These are phyloP conservation scores for Leucoraja erinaceus DNA, from an alignment of 2,113 vertebrate genomes.

Conservation along the genomic window DNA sequence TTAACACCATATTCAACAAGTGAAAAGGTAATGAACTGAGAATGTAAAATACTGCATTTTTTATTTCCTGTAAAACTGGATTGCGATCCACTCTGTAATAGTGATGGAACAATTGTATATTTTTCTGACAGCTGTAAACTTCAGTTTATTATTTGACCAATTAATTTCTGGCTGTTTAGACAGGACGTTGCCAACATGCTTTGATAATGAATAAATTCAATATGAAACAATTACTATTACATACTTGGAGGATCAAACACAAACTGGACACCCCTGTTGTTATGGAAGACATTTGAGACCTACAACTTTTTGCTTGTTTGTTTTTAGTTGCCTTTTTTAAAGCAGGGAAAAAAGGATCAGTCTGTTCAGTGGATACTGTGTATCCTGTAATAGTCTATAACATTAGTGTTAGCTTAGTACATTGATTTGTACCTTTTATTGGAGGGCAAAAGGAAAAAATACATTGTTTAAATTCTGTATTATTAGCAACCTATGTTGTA, in stretches of 20 bases:
- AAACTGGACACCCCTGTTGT: not conserved
- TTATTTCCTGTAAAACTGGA: conserved; percentile 31
- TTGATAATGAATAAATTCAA: not conserved
- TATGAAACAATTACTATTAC: conserved; percentile 6
- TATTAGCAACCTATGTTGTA: conserved; percentile 92
- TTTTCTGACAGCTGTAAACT: not conserved
- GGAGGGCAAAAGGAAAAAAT: conserved; percentile 74
- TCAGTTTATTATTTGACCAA: not conserved
- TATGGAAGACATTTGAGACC: conserved; percentile 10
- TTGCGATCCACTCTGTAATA: conserved; percentile 21
- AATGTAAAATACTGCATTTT: conserved; percentile 36
- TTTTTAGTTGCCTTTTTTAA: conserved; percentile 47
- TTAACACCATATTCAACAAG: conserved; percentile 13
- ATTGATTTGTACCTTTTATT: conserved; percentile 90
- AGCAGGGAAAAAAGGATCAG: conserved; percentile 86
- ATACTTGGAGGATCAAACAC: not conserved
- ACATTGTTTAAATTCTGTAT: conserved; percentile 78
- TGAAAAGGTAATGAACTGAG: conserved; percentile 28
- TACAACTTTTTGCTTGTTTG: conserved; percentile 24
- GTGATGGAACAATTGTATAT: conserved; percentile 11
- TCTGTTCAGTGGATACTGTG: conserved; percentile 96
- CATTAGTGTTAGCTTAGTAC: conserved; percentile 89
- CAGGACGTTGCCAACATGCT: not conserved
- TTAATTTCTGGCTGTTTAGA: conserved; percentile 22
- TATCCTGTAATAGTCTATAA: conserved; percentile 95